These are phyloP conservation scores for Epizoanthus scotinus DNA, from an alignment of 92 coral and sea anemone species.

Conservation along the genomic window DNA sequence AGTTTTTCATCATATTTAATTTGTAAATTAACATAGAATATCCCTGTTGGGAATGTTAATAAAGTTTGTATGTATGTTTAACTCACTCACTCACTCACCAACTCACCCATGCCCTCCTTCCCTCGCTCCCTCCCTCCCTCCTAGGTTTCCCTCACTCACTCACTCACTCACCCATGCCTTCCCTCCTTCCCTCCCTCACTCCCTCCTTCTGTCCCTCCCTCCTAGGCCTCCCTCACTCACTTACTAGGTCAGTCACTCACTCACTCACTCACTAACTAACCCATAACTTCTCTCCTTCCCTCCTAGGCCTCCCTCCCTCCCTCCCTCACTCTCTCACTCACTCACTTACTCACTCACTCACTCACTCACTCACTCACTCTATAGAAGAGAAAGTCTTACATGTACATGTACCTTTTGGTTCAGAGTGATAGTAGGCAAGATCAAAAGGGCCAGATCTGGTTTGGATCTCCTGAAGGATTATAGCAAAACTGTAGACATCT, in stretches of 20 bases:
- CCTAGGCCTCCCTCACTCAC: neutral
- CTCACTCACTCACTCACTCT: neutral
- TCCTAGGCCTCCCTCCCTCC: neutral
- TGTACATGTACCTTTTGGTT: conserved; percentile 92
- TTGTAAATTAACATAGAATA: too few species aligned
- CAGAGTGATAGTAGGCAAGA: conserved; percentile 71
- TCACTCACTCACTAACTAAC: too few species aligned
- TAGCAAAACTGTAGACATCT: conserved; percentile 95
- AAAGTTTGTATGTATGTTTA: too few species aligned
- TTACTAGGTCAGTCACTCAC: neutral
- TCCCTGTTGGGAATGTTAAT: too few species aligned
- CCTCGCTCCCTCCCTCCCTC: too few species aligned
- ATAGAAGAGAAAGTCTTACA: neutral
- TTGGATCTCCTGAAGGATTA: conserved; percentile 88
- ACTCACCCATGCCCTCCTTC: too few species aligned
- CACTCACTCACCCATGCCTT: too few species aligned
- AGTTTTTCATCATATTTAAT: too few species aligned
- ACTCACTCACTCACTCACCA: too few species aligned
- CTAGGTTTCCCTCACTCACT: neutral
- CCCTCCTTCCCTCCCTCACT: too few species aligned
- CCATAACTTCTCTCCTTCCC: neutral
- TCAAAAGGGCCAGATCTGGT: conserved; percentile 93
- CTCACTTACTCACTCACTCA: neutral
- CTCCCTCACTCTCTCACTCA: too few species aligned
- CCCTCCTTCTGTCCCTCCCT: neutral